A percentile compares a stretch with the other conserved stretches of the same genome.
phyloP scores from a whole-genome alignment of 2,888 invertebrate species.

The Odontomyia ornata region DNA sequence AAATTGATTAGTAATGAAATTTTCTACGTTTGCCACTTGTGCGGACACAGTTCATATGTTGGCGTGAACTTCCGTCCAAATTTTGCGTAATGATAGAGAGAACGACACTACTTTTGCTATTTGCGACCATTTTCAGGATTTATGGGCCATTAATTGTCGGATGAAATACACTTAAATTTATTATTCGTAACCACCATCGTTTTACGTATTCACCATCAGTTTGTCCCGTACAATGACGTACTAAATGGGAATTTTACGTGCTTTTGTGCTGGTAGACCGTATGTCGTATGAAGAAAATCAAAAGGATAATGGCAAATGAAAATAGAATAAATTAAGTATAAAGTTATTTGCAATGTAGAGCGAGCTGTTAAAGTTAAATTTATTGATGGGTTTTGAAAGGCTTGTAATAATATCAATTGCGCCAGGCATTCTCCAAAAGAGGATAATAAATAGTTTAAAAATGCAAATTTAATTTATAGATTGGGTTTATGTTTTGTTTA shows the following conservation, averaged over 20 bases:
- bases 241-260: conserved; percentile 18
- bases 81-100: conserved; percentile 6
- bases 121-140: conserved; percentile 18
- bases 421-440: too few relatives aligned
- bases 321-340: too few relatives aligned
- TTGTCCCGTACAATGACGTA: neutral
- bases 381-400: too few relatives aligned
- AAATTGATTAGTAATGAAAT: conserved; percentile 56
- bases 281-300: neutral
- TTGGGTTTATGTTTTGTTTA: too few relatives aligned
- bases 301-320: too few relatives aligned
- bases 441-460: too few relatives aligned
- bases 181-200: conserved; percentile 5
- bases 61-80: neutral
- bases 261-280: neutral
- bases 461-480: too few relatives aligned
- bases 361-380: too few relatives aligned
- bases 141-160: conserved; percentile 38
- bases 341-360: too few relatives aligned
- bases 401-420: too few relatives aligned
- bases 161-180: conserved; percentile 41
- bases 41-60: conserved; percentile 10
- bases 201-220: neutral
- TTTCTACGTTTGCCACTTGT: conserved; percentile 51
- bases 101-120: conserved; percentile 16